These are phyloP conservation scores for Drosophila burlai DNA, from an alignment of 1,140 invertebrate species.

Conservation along the genomic window DNA sequence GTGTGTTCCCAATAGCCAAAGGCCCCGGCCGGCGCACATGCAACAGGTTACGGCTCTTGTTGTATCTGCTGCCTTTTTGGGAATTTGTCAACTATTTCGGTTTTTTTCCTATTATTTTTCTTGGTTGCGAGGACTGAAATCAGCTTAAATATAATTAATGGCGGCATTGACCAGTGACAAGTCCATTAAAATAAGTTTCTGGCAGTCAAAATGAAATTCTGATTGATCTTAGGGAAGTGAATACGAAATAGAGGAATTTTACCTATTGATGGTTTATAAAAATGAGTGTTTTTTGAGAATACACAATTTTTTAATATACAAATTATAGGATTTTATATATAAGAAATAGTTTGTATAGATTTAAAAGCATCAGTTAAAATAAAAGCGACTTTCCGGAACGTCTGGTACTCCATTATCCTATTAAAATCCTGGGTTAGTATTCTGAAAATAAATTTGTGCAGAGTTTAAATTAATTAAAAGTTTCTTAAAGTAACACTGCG, in stretches of 20 bases:
- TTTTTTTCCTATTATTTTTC: constrained; percentile 25
- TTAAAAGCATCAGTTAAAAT: too few relatives aligned
- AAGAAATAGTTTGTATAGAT: too few relatives aligned
- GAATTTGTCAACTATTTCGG: constrained; percentile 63
- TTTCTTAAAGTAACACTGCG: not conserved
- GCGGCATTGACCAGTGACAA: constrained; percentile 80
- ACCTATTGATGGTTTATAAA: not conserved
- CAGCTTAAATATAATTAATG: constrained; percentile 84
- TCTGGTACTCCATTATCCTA: not conserved
- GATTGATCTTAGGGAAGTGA: not conserved
- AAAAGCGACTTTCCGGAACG: not conserved
- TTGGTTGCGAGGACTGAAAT: constrained; percentile 54
- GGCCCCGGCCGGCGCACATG: constrained; percentile 38
- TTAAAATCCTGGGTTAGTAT: too few relatives aligned
- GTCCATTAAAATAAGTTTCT: constrained; percentile 72
- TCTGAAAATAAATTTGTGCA: too few relatives aligned
- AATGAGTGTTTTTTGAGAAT: not conserved
- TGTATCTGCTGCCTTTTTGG: constrained; percentile 13
- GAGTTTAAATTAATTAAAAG: too few relatives aligned
- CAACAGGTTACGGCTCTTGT: constrained; percentile 70
- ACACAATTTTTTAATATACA: too few relatives aligned
- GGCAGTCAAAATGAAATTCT: constrained; percentile 7
- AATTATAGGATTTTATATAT: too few relatives aligned
- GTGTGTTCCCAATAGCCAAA: constrained; percentile 60
- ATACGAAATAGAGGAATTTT: not conserved